Conservation (phyloP, 2,888 invertebrate genomes). For the Ornithoptera priamus region DNA sequence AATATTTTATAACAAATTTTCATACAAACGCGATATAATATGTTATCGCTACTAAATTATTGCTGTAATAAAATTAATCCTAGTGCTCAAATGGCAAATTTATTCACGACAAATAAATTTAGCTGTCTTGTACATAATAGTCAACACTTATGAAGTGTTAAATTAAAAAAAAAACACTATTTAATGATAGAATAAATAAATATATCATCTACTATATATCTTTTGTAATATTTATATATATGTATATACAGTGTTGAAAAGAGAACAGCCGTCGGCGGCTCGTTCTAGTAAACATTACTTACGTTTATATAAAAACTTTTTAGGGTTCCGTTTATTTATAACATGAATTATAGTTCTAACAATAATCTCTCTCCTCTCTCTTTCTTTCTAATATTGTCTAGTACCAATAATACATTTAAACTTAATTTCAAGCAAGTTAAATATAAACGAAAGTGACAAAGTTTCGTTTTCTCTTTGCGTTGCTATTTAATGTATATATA, state of each 20-base stretch:
- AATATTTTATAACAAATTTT: no score
- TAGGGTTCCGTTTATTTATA: no score
- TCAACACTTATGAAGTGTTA: not conserved
- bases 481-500: not conserved
- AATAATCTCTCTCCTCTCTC: no score
- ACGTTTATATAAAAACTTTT: not conserved
- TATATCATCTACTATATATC: no score
- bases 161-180: not conserved
- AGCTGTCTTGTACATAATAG: not conserved
- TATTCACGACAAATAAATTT: constrained; percentile 1
- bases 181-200: no score
- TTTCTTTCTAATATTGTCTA: no score
- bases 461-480: constrained; percentile 3
- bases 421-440: constrained; percentile 3
- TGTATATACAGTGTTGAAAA: not conserved
- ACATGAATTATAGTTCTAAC: no score
- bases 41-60: not conserved
- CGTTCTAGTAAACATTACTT: not conserved
- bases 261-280: not conserved
- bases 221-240: not conserved
- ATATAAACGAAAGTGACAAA: constrained; percentile 19
- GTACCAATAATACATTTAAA: not conserved
- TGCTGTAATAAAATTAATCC: constrained; percentile 1
- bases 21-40: no score
- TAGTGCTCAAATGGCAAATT: not conserved